Evolutionary conservation across 2,888 invertebrate species (phyloP).

Genomic region (Agrochola litura): DNA sequence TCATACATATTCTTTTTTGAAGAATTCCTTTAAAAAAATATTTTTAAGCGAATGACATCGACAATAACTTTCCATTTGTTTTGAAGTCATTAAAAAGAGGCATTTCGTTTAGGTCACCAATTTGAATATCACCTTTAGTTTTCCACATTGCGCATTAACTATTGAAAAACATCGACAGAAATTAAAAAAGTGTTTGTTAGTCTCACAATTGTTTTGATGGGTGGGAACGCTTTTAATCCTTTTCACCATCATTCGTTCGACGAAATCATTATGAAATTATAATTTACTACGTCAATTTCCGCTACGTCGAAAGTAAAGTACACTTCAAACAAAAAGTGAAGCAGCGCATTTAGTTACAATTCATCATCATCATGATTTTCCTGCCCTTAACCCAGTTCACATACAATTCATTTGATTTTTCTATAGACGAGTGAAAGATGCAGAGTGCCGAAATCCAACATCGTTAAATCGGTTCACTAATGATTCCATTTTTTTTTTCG

Average conservation of each 20-base stretch:
- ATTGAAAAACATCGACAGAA: neutral
- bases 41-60: neutral
- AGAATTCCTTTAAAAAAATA: neutral
- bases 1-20: neutral
- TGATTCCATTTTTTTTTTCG: too few species aligned
- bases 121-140: neutral
- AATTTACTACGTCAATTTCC: neutral
- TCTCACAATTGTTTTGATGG: too few species aligned
- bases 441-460: too few species aligned
- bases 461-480: too few species aligned
- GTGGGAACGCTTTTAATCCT: neutral
- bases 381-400: neutral
- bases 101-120: neutral
- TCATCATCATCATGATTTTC: neutral
- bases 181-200: neutral
- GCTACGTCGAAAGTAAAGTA: neutral
- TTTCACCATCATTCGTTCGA: neutral
- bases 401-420: neutral
- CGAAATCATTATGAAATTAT: neutral
- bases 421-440: neutral
- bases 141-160: neutral
- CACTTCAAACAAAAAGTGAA: neutral
- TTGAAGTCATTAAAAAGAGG: neutral
- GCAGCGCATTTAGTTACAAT: neutral
- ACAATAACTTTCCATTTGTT: neutral